Evolutionary conservation across 2,888 invertebrate genomes (phyloP), one percentile per base, ranked within the genome.

Genomic region (Leptopilina syphax): DNA sequence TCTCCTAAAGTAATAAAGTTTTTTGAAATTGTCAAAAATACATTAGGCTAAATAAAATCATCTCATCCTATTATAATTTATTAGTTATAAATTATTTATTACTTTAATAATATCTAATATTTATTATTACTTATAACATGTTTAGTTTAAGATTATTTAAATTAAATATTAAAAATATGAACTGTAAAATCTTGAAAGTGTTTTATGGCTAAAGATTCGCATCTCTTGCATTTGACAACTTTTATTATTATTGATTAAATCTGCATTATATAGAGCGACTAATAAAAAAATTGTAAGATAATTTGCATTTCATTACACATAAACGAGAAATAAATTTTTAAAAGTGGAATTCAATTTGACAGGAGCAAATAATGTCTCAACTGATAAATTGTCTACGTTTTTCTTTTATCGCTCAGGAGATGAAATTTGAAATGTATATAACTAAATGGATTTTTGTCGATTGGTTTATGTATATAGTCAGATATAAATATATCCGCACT

Each of bases 341-440:
- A 27, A 60, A 73, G 34, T 73, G 57, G 41, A 73, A 73, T 73
- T 73, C 73, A 57, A n/a, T 73, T 60, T 73, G 57, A 73, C 73
- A 57, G 57, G 41, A 41, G 73, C 57, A 73, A 73, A 73, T 73
- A 73, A 73, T 73, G 73, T 73, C 73, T 73, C 24, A 57, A 60
- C 54, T 57, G 57, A 73, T 60, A 73, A 60, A 57, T n/a, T 57
- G 73, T 73, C 57, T 73, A 41, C 57, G 70, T 57, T 73, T 73
- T 73, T 73, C 73, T 73, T 73, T n/a, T 57, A 50, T 50, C 50
- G 50, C 50, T 9, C 73, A 24, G 57, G 50, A 54, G 73, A 10
- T 73, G 57, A 73, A 57, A 73, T 57, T 73, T 27, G 73, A 41
- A 73, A 73, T 9, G 50, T 73, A 34, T 34, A 34, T 57, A 57